phyloP scores from a whole-genome alignment of 2,797 vertebrate genomes.

The Alcedo atthis region DNA sequence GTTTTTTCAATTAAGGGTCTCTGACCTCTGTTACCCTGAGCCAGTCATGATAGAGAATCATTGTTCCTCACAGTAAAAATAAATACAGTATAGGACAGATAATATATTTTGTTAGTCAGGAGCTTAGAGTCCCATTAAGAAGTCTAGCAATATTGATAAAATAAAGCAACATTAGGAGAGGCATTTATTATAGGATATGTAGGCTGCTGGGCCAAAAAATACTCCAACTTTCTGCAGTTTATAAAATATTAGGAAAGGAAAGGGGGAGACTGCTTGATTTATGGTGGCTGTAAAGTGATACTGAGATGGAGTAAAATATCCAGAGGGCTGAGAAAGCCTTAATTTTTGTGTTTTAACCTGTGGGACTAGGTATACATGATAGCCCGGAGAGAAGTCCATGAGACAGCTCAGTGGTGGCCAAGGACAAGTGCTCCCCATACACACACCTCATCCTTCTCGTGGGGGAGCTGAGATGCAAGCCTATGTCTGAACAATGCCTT shows the following conservation, averaged over 20 bases:
- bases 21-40: slow-evolving; percentile 46
- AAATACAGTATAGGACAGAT: slow-evolving; percentile 78
- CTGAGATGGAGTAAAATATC: slow-evolving; percentile 69
- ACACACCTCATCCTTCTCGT: background rate
- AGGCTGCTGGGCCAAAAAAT: slow-evolving; percentile 67
- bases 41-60: slow-evolving; percentile 71
- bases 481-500: accelerated
- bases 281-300: slow-evolving; percentile 73
- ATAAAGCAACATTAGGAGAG: slow-evolving; percentile 69
- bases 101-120: slow-evolving; percentile 76
- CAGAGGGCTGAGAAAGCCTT: slow-evolving; percentile 60
- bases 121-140: slow-evolving; percentile 76
- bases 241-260: slow-evolving; percentile 69
- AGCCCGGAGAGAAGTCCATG: background rate
- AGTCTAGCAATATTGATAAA: slow-evolving; percentile 71
- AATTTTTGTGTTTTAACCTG: slow-evolving; percentile 14
- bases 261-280: slow-evolving; percentile 59
- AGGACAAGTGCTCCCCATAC: background rate
- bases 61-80: slow-evolving; percentile 73
- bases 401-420: accelerated
- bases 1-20: slow-evolving; percentile 64
- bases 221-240: slow-evolving; percentile 73
- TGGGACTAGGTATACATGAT: background rate
- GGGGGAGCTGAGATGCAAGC: background rate
- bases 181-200: slow-evolving; percentile 69